phyloP scores from a whole-genome alignment of 2,113 vertebrate species.

The Coracopsis vasa region DNA sequence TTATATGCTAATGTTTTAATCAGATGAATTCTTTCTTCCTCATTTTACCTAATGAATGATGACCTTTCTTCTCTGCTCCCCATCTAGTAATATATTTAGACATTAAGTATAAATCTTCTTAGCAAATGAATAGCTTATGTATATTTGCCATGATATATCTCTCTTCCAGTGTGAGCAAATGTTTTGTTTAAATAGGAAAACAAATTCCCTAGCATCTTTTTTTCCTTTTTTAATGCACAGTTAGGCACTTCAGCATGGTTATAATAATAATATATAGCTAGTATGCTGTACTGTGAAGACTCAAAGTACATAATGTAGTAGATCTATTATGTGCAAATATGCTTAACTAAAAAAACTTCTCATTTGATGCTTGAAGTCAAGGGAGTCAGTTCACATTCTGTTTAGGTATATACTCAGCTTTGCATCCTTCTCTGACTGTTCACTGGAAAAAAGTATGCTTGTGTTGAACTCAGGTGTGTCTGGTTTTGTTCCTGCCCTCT shows the following conservation, averaged over 20 bases:
- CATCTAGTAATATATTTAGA: not conserved
- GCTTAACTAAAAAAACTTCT: not conserved
- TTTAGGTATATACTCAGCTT: not conserved
- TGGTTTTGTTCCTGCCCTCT: not conserved
- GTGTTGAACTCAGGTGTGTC: not conserved
- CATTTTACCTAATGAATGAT: not conserved
- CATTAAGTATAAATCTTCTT: not conserved
- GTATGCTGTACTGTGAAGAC: not conserved
- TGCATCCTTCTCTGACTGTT: not conserved
- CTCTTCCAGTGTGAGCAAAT: not conserved
- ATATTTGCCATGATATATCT: not conserved
- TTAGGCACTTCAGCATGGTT: not conserved
- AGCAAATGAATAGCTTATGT: not conserved
- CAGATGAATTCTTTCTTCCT: not conserved
- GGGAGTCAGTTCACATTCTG: not conserved
- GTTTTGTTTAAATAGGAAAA: not conserved
- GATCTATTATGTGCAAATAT: not conserved
- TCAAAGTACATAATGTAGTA: not conserved
- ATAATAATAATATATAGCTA: not conserved
- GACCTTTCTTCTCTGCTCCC: not conserved
- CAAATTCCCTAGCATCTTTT: not conserved
- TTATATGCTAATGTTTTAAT: slow-evolving; percentile 12
- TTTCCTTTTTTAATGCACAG: not conserved
- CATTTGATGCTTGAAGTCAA: not conserved
- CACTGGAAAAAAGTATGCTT: not conserved